A percentile compares a stretch with the other conserved stretches of the same genome.
phyloP scores from a whole-genome alignment of 2,888 invertebrate genomes.

The Drosophila birchii region DNA sequence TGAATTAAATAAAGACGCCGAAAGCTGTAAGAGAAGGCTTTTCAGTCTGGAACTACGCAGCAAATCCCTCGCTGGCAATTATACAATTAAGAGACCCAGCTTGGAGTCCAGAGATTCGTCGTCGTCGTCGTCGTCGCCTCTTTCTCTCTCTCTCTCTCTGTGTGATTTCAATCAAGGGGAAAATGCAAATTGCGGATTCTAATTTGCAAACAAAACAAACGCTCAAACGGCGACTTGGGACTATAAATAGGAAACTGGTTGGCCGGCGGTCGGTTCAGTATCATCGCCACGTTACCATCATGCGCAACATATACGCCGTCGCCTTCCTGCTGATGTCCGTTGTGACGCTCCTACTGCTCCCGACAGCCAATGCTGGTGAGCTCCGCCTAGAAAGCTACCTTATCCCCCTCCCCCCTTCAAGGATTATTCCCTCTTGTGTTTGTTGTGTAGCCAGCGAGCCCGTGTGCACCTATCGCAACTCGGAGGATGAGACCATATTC shows the following conservation, averaged over 20 bases:
- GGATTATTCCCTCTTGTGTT: neutral
- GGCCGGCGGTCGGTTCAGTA: conserved; percentile 24
- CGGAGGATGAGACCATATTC: conserved; percentile 78
- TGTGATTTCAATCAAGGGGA: conserved; percentile 31
- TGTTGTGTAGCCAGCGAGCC: conserved; percentile 65
- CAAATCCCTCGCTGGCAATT: conserved; percentile 49
- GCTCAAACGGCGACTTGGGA: neutral
- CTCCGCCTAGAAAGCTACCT: too few species aligned
- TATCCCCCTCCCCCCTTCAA: too few species aligned
- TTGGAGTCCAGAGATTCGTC: neutral
- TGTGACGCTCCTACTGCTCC: conserved; percentile 29
- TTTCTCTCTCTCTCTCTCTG: neutral
- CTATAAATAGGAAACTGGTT: conserved; percentile 72
- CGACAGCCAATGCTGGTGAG: conserved; percentile 30
- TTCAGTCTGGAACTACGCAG: conserved; percentile 2
- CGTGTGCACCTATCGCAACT: conserved; percentile 78
- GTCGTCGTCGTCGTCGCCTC: neutral
- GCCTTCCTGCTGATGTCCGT: conserved; percentile 11
- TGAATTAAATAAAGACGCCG: neutral
- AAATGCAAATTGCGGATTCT: conserved; percentile 44
- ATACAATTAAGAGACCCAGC: conserved; percentile 52
- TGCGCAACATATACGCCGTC: conserved; percentile 40
- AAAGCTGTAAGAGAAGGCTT: neutral
- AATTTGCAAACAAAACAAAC: conserved; percentile 29
- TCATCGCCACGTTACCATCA: conserved; percentile 38